Evolutionary conservation across 2,888 invertebrate genomes (phyloP), one percentile per base, ranked within the genome.

Genomic region (Hecatera dysodea): DNA sequence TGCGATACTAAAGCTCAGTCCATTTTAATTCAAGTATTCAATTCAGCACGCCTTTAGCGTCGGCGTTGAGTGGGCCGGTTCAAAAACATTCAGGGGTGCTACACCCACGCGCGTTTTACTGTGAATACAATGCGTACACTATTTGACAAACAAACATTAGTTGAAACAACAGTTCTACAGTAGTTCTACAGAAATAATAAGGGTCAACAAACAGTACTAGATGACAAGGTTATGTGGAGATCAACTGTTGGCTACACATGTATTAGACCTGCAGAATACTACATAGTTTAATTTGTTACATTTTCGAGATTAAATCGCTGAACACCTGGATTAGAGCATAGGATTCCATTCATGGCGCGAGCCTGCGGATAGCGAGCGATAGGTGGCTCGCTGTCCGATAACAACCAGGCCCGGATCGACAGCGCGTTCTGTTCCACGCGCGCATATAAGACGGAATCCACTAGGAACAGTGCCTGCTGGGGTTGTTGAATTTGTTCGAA

Each of bases 91-190:
- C 12, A 50, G 39, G 44, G 24, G 1, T 8, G 19, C 11, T n/a
- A 39, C 66, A 46, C 60, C 59, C 36, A 56, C 63, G 5, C 57
- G 8, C 12, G 8, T 39, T 73, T 50, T 44, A 44, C 36, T 22
- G 48, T 19, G 24, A 55, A 29, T 11, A 78, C 33, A 57, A 71
- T n/a, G 44, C 15, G 17, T 29, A 48, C 52, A 9, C 42, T 36
- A 22, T 52, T 57, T 46, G 24, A 46, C 19, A 53, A 33, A 78
- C 52, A 46, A 78, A 72, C 29, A 52, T 52, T 59, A 39, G 17
- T 46, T 71, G 46, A 27, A 53, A 77, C 46, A 70, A 70, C 46
- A 48, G 9, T n/a, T 39, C 6, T 12, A 22, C 17, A n/a, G 19
- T 33, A 27, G 46, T 72, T 39, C 1, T 7, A 9, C 9, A 72